Conservation (phyloP, 2,888 invertebrate genomes). For the Molanna angustata region DNA sequence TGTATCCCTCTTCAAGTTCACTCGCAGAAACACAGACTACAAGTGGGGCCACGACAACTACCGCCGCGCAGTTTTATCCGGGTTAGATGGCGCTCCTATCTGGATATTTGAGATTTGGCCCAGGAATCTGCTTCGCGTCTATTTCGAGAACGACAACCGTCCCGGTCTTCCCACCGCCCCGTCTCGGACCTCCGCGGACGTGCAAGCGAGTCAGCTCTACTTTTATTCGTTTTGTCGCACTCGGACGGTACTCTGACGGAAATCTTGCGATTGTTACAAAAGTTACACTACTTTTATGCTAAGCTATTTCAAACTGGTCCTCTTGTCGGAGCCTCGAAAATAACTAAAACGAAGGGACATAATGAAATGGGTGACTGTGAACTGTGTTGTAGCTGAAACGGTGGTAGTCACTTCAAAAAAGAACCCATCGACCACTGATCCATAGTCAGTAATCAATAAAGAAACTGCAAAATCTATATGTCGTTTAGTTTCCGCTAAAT, state of each 20-base stretch:
- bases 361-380: conserved; percentile 5
- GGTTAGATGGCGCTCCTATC: conserved; percentile 68
- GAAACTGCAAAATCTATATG: too few relatives aligned
- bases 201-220: conserved; percentile 41
- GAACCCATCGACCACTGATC: too few relatives aligned
- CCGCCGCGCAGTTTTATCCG: conserved; percentile 70
- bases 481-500: too few relatives aligned
- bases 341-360: conserved; percentile 14
- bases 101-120: conserved; percentile 63
- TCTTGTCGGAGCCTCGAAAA: conserved; percentile 18
- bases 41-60: conserved; percentile 70
- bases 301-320: conserved; percentile 46
- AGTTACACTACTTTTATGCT: conserved; percentile 53
- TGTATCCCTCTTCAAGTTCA: conserved; percentile 63
- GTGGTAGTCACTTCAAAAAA: too few relatives aligned
- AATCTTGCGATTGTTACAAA: conserved; percentile 37
- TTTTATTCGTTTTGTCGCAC: conserved; percentile 37
- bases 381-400: conserved; percentile 8
- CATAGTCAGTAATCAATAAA: too few relatives aligned
- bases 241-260: conserved; percentile 2
- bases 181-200: conserved; percentile 35
- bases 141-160: conserved; percentile 50
- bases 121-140: conserved; percentile 57
- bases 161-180: conserved; percentile 42
- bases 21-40: conserved; percentile 74